phyloP scores from a whole-genome alignment of 1,140 invertebrate genomes.

The Drosophila bocqueti region DNA sequence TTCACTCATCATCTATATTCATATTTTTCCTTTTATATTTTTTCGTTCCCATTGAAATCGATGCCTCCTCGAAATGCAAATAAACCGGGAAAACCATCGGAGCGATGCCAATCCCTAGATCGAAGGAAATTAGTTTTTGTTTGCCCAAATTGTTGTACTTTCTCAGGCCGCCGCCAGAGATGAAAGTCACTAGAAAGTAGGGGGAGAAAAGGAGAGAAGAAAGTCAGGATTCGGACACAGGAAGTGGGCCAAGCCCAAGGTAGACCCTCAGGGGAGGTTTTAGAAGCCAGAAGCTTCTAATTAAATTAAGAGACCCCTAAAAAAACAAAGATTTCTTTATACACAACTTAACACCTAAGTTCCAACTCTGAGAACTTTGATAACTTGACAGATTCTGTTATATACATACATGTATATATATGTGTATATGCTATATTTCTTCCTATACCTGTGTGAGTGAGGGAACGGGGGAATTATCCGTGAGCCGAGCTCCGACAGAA shows the following conservation, averaged over 20 bases:
- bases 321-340: background rate
- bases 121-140: constrained; percentile 49
- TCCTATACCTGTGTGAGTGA: background rate
- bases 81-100: constrained; percentile 32
- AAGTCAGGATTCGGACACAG: constrained; percentile 36
- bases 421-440: constrained; percentile 1
- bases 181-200: constrained; percentile 48
- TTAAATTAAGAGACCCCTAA: background rate
- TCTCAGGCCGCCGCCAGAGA: constrained; percentile 64
- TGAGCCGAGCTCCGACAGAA: constrained; percentile 2
- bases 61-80: constrained; percentile 68
- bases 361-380: background rate
- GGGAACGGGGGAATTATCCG: constrained; percentile 1
- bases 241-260: constrained; percentile 33
- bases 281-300: background rate
- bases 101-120: constrained; percentile 18
- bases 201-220: background rate
- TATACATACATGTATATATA: background rate
- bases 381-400: constrained; percentile 37
- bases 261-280: background rate
- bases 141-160: constrained; percentile 69
- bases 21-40: constrained; percentile 30
- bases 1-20: constrained; percentile 67
- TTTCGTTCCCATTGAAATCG: constrained; percentile 68
- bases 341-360: background rate